Evolutionary conservation across 2,888 invertebrate genomes (phyloP).

Genomic region (Alloplasta piceator): DNA sequence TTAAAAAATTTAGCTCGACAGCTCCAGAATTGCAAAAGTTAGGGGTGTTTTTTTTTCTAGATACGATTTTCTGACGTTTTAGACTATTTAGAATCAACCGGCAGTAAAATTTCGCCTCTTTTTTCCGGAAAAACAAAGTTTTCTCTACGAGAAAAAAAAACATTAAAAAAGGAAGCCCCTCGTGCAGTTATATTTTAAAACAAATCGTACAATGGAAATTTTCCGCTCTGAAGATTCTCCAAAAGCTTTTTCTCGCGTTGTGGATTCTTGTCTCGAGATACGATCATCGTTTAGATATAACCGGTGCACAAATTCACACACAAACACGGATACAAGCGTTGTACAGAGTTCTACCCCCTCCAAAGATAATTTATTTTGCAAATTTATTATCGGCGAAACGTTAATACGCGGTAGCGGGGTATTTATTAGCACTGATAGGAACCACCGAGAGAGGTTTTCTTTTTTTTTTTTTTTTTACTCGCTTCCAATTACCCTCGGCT

Average conservation of each 20-base stretch:
- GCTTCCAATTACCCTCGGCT: conserved; percentile 77
- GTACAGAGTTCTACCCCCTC: conserved; percentile 15
- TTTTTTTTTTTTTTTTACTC: conserved; percentile 67
- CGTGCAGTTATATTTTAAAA: neutral
- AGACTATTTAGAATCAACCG: too few relatives aligned
- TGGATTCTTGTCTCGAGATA: conserved; percentile 42
- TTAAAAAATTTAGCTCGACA: too few relatives aligned
- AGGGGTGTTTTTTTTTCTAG: too few relatives aligned
- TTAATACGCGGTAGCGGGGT: conserved; percentile 78
- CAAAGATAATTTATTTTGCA: conserved; percentile 74
- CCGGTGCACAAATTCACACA: neutral
- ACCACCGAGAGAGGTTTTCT: conserved; percentile 66
- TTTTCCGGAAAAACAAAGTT: too few relatives aligned
- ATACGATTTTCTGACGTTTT: too few relatives aligned
- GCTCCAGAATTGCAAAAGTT: too few relatives aligned
- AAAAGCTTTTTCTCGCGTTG: conserved; percentile 1
- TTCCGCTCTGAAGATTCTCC: conserved; percentile 35
- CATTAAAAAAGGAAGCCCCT: too few relatives aligned
- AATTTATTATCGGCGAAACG: conserved; percentile 74
- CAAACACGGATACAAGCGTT: neutral
- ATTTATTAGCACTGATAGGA: conserved; percentile 79
- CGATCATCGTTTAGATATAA: conserved; percentile 62
- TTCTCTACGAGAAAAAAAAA: too few relatives aligned
- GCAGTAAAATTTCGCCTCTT: too few relatives aligned
- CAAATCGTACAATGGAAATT: conserved; percentile 23